Percentiles rank a stretch among this genome's conserved stretches.
phyloP scores from a whole-genome alignment of 2,888 invertebrate species.

The Mactromeris polynyma region DNA sequence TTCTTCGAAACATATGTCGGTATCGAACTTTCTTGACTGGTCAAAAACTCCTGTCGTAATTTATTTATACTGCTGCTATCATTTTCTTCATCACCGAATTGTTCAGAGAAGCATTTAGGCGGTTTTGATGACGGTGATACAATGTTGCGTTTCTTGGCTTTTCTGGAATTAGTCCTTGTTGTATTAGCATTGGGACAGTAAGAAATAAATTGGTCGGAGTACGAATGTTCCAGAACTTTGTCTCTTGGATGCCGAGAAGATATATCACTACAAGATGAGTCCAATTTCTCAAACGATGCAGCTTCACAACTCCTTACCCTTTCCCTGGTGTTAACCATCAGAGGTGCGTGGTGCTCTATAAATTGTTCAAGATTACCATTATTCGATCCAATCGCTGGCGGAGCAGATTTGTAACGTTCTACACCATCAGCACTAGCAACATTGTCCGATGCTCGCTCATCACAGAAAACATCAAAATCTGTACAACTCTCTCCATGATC shows the following conservation, averaged over 20 bases:
- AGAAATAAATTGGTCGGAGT: conserved; percentile 33
- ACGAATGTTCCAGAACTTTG: conserved; percentile 24
- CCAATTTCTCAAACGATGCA: neutral
- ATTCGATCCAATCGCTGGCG: neutral
- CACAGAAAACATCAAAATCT: neutral
- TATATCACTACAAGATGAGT: neutral
- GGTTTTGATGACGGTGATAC: conserved; percentile 18
- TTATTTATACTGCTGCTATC: neutral
- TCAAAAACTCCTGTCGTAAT: neutral
- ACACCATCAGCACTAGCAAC: neutral
- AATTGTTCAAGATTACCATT: neutral
- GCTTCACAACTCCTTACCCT: neutral
- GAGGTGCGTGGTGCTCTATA: neutral
- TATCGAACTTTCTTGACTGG: neutral
- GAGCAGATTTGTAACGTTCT: neutral
- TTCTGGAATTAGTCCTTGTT: neutral
- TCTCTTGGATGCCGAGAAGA: neutral
- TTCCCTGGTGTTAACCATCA: neutral
- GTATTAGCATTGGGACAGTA: neutral
- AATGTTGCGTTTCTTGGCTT: conserved; percentile 5
- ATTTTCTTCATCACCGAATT: neutral
- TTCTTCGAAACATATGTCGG: neutral
- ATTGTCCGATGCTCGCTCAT: neutral
- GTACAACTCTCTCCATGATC: neutral
- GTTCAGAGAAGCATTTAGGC: neutral